Conservation (phyloP, 1,140 invertebrate genomes). For the Bursaphelenchus mucronatus region DNA sequence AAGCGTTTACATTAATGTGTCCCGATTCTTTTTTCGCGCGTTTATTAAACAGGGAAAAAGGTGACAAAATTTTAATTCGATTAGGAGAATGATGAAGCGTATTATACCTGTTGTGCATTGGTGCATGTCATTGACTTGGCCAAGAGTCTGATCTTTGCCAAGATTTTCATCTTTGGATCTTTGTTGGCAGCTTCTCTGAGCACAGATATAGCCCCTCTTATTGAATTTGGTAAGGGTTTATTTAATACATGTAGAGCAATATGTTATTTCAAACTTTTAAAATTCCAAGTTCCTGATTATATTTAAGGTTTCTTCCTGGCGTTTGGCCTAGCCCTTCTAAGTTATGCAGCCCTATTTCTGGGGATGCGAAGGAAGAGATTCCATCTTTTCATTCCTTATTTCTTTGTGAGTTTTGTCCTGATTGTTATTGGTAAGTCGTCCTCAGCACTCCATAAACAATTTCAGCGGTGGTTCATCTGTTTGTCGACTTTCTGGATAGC, state of each 20-base stretch:
- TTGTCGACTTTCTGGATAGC: slow-evolving; percentile 14
- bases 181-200: neutral
- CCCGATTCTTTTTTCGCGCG: too few species aligned
- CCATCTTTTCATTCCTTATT: slow-evolving; percentile 9
- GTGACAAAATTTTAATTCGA: too few species aligned
- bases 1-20: too few species aligned
- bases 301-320: slow-evolving; percentile 17
- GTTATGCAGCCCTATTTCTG: neutral
- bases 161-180: slow-evolving; percentile 13
- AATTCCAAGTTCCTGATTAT: neutral
- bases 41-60: too few species aligned
- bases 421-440: slow-evolving; percentile 14
- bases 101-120: slow-evolving; percentile 4
- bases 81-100: neutral
- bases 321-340: slow-evolving; percentile 12
- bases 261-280: too few species aligned
- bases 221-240: slow-evolving; percentile 8
- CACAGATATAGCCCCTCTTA: slow-evolving; percentile 3
- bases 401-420: slow-evolving; percentile 10
- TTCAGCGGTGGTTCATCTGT: slow-evolving; percentile 16
- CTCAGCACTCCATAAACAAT: slow-evolving; percentile 2
- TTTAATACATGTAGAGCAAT: neutral
- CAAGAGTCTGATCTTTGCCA: slow-evolving; percentile 1
- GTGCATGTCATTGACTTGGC: slow-evolving; percentile 6
- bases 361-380: slow-evolving; percentile 2